Evolutionary conservation across 2,113 vertebrate species (phyloP).

Genomic region (Equus przewalskii): DNA sequence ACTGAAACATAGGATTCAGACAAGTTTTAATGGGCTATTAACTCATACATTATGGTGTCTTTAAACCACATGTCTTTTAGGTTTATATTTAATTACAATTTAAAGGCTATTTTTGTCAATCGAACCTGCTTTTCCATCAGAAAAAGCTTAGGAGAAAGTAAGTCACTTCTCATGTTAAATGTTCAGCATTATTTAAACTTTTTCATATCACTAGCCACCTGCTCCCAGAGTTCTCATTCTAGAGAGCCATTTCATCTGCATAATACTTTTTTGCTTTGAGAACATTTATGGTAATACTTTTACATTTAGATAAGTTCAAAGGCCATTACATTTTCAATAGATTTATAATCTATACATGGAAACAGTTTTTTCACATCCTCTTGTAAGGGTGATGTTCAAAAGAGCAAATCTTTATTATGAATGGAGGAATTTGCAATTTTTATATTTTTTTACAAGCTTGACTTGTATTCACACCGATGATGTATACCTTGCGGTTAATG

Average conservation of each 20-base stretch:
- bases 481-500: background rate
- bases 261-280: conserved; percentile 59
- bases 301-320: conserved; percentile 57
- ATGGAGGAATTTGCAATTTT: background rate
- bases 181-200: conserved; percentile 46
- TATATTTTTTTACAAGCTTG: background rate
- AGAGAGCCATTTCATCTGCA: conserved; percentile 51
- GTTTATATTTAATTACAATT: conserved; percentile 68
- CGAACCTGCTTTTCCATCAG: background rate
- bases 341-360: conserved; percentile 30
- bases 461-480: background rate
- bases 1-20: conserved; percentile 33
- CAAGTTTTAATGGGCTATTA: conserved; percentile 31
- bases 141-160: conserved; percentile 16
- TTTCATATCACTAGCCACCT: conserved; percentile 7
- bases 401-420: conserved; percentile 34
- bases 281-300: conserved; percentile 49
- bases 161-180: conserved; percentile 45
- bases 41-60: conserved; percentile 37
- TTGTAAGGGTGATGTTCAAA: conserved; percentile 36
- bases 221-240: conserved; percentile 54
- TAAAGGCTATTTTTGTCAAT: conserved; percentile 53
- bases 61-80: conserved; percentile 35
- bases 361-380: background rate
- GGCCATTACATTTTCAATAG: conserved; percentile 44